Conservation (phyloP, 2,888 invertebrate genomes). For the Volucella zonaria region DNA sequence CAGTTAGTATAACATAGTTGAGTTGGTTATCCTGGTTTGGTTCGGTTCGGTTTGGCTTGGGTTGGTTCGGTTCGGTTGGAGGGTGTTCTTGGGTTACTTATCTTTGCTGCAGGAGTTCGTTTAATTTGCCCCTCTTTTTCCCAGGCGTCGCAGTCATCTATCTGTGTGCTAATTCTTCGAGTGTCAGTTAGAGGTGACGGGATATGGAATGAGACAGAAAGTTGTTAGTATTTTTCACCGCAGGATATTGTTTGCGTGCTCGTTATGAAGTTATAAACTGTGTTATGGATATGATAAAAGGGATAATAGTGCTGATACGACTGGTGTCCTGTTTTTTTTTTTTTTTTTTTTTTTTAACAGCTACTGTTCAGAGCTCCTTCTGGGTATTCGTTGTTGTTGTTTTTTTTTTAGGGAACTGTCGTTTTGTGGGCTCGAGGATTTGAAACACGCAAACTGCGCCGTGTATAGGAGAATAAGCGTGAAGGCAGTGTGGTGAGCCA, state of each 20-base stretch:
- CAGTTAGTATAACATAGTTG: too few species aligned
- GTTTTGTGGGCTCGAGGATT: not conserved
- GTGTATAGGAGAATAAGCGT: not conserved
- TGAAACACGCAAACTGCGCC: slow-evolving; percentile 32
- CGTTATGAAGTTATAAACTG: slow-evolving; percentile 64
- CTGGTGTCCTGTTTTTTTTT: slow-evolving; percentile 22
- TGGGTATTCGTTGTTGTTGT: too few species aligned
- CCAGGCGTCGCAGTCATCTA: too few species aligned
- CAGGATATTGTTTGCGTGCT: slow-evolving; percentile 63
- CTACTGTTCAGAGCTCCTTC: too few species aligned
- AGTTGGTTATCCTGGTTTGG: too few species aligned
- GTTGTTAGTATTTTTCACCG: slow-evolving; percentile 52
- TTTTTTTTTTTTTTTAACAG: not conserved
- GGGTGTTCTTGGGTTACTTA: not conserved
- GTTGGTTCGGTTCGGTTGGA: too few species aligned
- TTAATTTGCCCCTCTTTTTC: slow-evolving; percentile 14
- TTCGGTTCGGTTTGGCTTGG: too few species aligned
- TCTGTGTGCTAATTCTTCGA: slow-evolving; percentile 56
- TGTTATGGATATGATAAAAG: slow-evolving; percentile 58
- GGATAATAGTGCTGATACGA: slow-evolving; percentile 53
- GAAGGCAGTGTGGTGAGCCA: slow-evolving; percentile 12
- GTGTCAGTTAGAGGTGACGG: slow-evolving; percentile 66
- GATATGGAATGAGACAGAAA: slow-evolving; percentile 43
- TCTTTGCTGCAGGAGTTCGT: slow-evolving; percentile 32
- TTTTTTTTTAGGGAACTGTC: not conserved